These are phyloP conservation scores for Ochropleura leucogaster DNA, from an alignment of 2,888 invertebrate species.

Conservation along the genomic window DNA sequence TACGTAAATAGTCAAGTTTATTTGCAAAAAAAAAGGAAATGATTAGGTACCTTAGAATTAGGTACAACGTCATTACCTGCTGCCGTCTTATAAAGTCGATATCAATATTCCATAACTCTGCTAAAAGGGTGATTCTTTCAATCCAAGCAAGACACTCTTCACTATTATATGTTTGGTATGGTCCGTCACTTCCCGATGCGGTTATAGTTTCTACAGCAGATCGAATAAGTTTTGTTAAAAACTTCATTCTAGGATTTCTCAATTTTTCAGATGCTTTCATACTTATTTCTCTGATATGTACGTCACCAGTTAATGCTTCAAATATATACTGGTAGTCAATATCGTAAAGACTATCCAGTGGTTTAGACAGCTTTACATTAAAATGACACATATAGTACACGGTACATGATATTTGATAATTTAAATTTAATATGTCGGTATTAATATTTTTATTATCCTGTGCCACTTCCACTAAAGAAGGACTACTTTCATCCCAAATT, in stretches of 20 bases:
- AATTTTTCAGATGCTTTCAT: slow-evolving; percentile 93
- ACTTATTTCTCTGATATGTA: slow-evolving; percentile 89
- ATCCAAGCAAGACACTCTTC: slow-evolving; percentile 92
- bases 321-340: slow-evolving; percentile 92
- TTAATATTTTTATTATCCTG: slow-evolving; percentile 94
- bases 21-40: neutral
- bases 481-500: slow-evolving; percentile 92
- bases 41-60: neutral
- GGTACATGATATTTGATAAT: slow-evolving; percentile 94
- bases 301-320: slow-evolving; percentile 82
- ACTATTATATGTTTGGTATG: slow-evolving; percentile 82
- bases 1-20: neutral
- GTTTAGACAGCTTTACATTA: slow-evolving; percentile 93
- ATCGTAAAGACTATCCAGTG: slow-evolving; percentile 94
- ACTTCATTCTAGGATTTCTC: slow-evolving; percentile 92
- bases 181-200: slow-evolving; percentile 89
- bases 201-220: slow-evolving; percentile 94
- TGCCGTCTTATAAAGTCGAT: slow-evolving; percentile 93
- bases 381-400: slow-evolving; percentile 95
- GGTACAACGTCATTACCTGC: slow-evolving; percentile 90
- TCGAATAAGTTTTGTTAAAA: slow-evolving; percentile 93
- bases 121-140: slow-evolving; percentile 92
- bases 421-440: slow-evolving; percentile 94
- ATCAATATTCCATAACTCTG: slow-evolving; percentile 94
- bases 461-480: slow-evolving; percentile 94